Conservation (phyloP, 2,888 invertebrate species). For the Monoplex corrugatus region DNA sequence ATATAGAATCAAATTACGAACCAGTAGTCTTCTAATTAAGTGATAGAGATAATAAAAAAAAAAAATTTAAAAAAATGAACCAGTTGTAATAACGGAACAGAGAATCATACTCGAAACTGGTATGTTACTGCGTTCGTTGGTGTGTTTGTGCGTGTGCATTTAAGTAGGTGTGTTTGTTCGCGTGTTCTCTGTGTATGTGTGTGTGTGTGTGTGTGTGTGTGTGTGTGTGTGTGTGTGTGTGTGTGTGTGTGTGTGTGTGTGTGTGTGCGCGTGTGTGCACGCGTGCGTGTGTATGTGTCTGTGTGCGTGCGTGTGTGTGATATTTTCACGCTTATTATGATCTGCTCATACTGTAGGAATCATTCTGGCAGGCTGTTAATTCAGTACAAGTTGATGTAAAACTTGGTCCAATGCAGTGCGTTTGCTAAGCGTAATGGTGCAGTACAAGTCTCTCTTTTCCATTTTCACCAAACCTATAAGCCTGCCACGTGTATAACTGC, state of each 20-base stretch:
- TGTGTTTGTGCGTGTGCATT: background rate
- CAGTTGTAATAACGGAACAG: too few species aligned
- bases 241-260: slow-evolving; percentile 18
- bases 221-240: slow-evolving; percentile 22
- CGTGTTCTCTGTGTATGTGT: slow-evolving; percentile 5
- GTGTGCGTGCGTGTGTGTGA: background rate
- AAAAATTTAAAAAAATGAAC: too few species aligned
- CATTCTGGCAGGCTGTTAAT: too few species aligned
- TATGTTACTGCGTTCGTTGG: background rate
- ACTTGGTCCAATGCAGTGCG: background rate
- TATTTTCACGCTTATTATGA: too few species aligned
- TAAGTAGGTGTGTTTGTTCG: background rate
- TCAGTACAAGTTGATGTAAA: background rate
- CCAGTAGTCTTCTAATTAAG: too few species aligned
- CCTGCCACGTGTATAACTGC: too few species aligned
- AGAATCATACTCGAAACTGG: too few species aligned
- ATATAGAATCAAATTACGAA: too few species aligned
- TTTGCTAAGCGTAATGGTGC: too few species aligned
- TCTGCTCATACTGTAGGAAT: too few species aligned
- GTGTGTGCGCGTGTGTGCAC: background rate
- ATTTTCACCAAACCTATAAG: too few species aligned
- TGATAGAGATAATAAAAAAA: too few species aligned
- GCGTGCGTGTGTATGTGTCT: background rate
- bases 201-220: slow-evolving; percentile 30
- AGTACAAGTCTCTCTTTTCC: background rate